Percentiles rank a stretch among this genome's conserved stretches.
These are phyloP conservation scores for Monomorium pharaonis DNA, from an alignment of 1,140 invertebrate genomes.

Conservation along the genomic window DNA sequence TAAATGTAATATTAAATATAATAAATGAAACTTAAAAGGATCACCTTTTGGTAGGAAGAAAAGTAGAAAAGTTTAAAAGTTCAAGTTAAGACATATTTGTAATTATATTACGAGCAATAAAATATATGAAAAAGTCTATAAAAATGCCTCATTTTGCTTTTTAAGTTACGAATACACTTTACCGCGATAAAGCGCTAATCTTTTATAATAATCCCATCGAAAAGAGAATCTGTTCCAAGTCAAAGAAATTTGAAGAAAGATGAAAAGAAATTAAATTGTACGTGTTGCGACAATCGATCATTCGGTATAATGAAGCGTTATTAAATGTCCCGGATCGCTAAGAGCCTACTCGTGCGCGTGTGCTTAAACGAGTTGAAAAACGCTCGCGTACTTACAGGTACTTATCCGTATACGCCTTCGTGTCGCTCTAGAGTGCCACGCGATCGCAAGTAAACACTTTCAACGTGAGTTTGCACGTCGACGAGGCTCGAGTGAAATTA, in stretches of 20 bases:
- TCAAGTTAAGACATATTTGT: not conserved
- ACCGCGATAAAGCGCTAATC: not conserved
- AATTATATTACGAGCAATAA: not conserved
- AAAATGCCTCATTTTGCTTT: not conserved
- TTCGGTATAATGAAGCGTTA: not conserved
- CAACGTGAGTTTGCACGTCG: constrained; percentile 1
- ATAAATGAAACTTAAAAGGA: not conserved
- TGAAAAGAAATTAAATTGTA: not conserved
- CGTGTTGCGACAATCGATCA: not conserved
- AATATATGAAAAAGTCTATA: no score
- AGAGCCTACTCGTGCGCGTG: not conserved
- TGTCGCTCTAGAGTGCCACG: not conserved
- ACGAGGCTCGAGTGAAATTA: constrained; percentile 35
- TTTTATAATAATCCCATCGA: not conserved
- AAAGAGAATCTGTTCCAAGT: not conserved
- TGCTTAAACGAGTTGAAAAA: constrained; percentile 21
- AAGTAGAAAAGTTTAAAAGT: not conserved
- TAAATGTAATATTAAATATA: not conserved
- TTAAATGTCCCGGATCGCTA: not conserved
- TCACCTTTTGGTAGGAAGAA: not conserved
- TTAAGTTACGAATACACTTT: not conserved
- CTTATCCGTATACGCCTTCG: not conserved
- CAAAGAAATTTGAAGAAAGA: not conserved
- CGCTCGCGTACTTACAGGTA: not conserved
- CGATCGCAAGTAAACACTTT: constrained; percentile 39